These are phyloP conservation scores for Tenrec ecaudatus DNA, from an alignment of 2,113 vertebrate genomes.

Conservation along the genomic window DNA sequence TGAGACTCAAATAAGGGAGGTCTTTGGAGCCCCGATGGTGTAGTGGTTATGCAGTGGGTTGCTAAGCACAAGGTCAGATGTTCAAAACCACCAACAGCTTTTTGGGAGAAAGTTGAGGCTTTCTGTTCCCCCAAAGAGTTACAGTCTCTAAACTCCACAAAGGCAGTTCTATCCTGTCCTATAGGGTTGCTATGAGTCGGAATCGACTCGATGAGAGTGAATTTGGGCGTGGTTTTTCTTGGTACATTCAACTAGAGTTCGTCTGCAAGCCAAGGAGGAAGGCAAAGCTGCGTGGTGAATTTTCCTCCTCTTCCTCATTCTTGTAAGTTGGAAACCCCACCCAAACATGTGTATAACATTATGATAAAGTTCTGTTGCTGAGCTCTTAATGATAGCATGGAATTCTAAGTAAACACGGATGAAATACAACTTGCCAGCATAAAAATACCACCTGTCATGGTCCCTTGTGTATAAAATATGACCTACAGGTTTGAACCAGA, in stretches of 20 bases:
- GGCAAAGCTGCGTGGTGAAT: neutral
- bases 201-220: no score
- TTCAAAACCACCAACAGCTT: no score
- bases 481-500: constrained; percentile 86
- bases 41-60: no score
- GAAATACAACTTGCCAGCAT: constrained; percentile 86
- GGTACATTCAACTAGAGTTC: neutral
- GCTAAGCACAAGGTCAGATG: no score
- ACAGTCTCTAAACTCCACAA: no score
- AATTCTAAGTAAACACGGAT: constrained; percentile 76
- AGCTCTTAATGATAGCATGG: constrained; percentile 77
- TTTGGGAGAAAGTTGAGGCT: no score
- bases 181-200: no score
- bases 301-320: constrained; percentile 21
- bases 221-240: no score
- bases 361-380: constrained; percentile 72
- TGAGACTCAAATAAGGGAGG: neutral
- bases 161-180: no score
- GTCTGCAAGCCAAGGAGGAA: neutral
- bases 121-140: no score
- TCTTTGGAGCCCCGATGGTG: no score
- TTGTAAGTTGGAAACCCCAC: constrained; percentile 37
- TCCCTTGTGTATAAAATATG: constrained; percentile 87
- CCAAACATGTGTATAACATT: constrained; percentile 67
- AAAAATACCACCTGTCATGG: constrained; percentile 84